Percentiles rank a stretch among this genome's conserved stretches.
Conservation (phyloP, 92 coral and sea anemone species). For the Epizoanthus illoricatus region DNA sequence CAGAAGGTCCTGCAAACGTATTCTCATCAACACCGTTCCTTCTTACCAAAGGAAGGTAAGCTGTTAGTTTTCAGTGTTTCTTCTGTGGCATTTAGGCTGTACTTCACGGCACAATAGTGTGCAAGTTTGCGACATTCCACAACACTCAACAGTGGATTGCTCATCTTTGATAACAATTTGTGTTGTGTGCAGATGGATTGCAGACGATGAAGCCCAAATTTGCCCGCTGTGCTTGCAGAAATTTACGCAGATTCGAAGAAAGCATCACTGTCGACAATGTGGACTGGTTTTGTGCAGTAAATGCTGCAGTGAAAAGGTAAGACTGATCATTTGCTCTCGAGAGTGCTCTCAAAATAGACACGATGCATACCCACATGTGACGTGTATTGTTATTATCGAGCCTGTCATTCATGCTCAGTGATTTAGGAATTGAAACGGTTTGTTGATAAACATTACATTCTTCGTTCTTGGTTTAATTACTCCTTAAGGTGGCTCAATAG, state of each 20-base stretch:
- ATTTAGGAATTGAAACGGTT: no score
- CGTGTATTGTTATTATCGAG: no score
- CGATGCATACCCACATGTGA: no score
- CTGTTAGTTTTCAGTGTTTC: background rate
- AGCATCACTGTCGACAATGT: conserved; percentile 96
- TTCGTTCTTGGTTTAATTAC: no score
- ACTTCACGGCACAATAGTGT: conserved; percentile 11
- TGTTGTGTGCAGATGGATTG: conserved; percentile 77
- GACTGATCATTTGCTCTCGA: background rate
- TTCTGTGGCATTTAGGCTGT: background rate
- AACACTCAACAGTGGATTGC: background rate
- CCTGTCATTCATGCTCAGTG: no score
- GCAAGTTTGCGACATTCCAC: background rate
- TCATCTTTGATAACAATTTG: background rate
- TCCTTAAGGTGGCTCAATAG: no score
- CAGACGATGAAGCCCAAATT: conserved; percentile 83
- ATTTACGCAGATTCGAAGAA: conserved; percentile 90
- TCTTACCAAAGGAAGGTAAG: conserved; percentile 85
- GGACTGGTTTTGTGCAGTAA: conserved; percentile 89
- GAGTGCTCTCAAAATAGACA: background rate
- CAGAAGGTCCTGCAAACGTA: conserved; percentile 97
- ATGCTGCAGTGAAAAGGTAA: conserved; percentile 97
- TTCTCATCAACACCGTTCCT: conserved; percentile 94
- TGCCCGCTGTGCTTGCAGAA: conserved; percentile 87
- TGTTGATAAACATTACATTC: no score